phyloP scores from a whole-genome alignment of 2,113 vertebrate species.

The Fukomys damarensis region DNA sequence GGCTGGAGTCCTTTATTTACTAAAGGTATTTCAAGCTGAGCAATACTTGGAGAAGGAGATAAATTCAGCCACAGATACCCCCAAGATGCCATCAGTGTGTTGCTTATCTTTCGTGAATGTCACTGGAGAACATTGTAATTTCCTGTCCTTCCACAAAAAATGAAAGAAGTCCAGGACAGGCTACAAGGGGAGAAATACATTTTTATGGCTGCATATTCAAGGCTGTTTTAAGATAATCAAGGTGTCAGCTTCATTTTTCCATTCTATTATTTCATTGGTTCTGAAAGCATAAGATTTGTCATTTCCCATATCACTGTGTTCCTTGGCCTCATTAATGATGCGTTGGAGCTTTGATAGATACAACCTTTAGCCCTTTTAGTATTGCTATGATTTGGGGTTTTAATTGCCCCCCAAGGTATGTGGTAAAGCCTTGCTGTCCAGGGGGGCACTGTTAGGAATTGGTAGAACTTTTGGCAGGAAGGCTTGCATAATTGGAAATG shows the following conservation, averaged over 20 bases:
- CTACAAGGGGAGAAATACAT: not conserved
- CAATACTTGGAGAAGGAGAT: slow-evolving; percentile 57
- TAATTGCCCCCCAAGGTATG: not conserved
- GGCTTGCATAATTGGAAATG: not conserved
- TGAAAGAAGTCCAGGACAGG: not conserved
- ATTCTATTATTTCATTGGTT: not conserved
- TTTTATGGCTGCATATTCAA: not conserved
- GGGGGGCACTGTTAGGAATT: not conserved
- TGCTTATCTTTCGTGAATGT: slow-evolving; percentile 46
- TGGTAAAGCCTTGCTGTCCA: not conserved
- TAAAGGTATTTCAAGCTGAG: slow-evolving; percentile 51
- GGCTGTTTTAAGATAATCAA: not conserved
- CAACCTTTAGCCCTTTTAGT: not conserved
- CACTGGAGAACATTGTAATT: slow-evolving; percentile 28
- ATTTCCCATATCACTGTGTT: not conserved
- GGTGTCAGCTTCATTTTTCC: not conserved
- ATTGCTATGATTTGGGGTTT: not conserved
- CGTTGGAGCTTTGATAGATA: not conserved
- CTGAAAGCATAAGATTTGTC: not conserved
- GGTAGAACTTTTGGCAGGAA: not conserved
- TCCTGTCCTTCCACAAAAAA: not conserved
- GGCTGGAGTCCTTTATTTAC: not conserved
- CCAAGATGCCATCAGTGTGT: not conserved
- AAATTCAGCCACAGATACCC: slow-evolving; percentile 35
- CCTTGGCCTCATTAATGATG: not conserved